Percentiles rank a stretch among this genome's conserved stretches.
phyloP scores from a whole-genome alignment of 2,888 invertebrate species.

The Argynnis bischoffii region DNA sequence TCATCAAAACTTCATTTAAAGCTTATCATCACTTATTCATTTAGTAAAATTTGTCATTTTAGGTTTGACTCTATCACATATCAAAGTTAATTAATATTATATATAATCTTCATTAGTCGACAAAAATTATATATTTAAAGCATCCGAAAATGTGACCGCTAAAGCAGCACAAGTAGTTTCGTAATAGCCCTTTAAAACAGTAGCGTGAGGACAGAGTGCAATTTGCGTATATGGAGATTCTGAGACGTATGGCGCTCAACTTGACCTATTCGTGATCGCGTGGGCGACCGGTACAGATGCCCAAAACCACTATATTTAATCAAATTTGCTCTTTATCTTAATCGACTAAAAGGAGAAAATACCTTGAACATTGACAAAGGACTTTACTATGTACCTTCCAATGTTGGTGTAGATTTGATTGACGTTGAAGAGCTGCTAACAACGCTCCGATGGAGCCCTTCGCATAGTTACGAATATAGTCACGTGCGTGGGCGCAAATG shows the following conservation, averaged over 20 bases:
- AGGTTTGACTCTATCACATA: too few species aligned
- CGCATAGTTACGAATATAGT: slow-evolving; percentile 18
- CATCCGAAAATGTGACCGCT: too few species aligned
- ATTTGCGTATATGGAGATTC: slow-evolving; percentile 58
- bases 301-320: slow-evolving; percentile 18
- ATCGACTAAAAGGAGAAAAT: background rate
- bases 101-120: too few species aligned
- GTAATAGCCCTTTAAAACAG: slow-evolving; percentile 26
- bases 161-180: slow-evolving; percentile 2
- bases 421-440: slow-evolving; percentile 35
- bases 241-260: slow-evolving; percentile 52
- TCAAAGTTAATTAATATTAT: too few species aligned
- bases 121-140: too few species aligned
- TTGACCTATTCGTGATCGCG: slow-evolving; percentile 59
- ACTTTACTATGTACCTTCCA: background rate
- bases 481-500: slow-evolving; percentile 19
- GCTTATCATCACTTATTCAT: too few species aligned
- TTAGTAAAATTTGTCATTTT: too few species aligned
- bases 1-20: too few species aligned
- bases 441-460: slow-evolving; percentile 26
- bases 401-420: slow-evolving; percentile 23
- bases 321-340: slow-evolving; percentile 6
- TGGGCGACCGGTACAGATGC: slow-evolving; percentile 44
- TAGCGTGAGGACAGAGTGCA: slow-evolving; percentile 38
- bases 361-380: background rate